Conservation (phyloP, 2,888 invertebrate species). For the Gari tellinella region DNA sequence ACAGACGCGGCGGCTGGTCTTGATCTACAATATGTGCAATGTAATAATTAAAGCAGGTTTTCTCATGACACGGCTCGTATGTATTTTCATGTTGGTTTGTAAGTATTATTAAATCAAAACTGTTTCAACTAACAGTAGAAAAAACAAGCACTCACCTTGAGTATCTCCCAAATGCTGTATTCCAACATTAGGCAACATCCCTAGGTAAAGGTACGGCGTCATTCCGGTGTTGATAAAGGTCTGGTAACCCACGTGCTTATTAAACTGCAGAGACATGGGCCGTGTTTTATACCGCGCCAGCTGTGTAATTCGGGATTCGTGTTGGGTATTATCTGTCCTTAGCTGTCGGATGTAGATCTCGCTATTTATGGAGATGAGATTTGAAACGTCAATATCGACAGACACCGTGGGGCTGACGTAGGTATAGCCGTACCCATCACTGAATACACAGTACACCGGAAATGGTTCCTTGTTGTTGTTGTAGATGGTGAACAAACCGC, state of each 20-base stretch:
- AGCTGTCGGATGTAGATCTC: constrained; percentile 52
- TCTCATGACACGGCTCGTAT: no score
- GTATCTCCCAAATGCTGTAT: constrained; percentile 10
- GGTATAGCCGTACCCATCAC: constrained; percentile 59
- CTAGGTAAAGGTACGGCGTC: constrained; percentile 57
- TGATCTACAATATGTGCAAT: no score
- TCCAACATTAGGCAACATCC: constrained; percentile 32
- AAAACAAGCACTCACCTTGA: not conserved
- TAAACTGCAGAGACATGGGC: constrained; percentile 47
- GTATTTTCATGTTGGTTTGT: no score
- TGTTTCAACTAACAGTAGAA: no score
- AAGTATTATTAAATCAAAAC: no score
- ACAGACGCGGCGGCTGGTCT: no score
- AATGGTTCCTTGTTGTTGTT: constrained; percentile 49
- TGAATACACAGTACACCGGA: constrained; percentile 60
- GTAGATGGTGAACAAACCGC: constrained; percentile 47
- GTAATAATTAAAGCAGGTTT: no score
- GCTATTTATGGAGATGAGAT: constrained; percentile 46
- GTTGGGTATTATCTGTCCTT: constrained; percentile 38
- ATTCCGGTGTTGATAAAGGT: constrained; percentile 36
- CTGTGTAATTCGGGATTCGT: constrained; percentile 47
- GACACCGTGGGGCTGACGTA: constrained; percentile 42
- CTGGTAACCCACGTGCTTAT: constrained; percentile 38
- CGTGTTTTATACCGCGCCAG: constrained; percentile 29
- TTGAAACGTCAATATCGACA: constrained; percentile 49